Base-by-base conservation (phyloP, 2,797 vertebrate genomes). In the Thunnus albacares region DNA sequence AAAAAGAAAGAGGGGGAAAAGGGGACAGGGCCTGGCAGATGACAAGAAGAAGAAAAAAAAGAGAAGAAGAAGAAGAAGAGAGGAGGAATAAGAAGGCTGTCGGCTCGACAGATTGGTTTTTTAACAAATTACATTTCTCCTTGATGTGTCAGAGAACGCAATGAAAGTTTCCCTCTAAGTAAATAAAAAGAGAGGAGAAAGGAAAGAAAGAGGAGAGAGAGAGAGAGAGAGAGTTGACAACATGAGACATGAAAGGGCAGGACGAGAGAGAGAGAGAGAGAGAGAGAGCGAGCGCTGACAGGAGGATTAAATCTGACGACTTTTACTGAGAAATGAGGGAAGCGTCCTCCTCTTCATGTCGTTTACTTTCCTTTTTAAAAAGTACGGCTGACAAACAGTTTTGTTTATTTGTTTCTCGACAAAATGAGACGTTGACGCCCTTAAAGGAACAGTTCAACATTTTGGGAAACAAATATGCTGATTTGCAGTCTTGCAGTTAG, bases 241-340 rank as follows among this genome's bases (percentile, higher is more conserved):
- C 28, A 28, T 28, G 28, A 28, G 28, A 28, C 28, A 28, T 28
- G 28, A 28, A 28, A 28, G 28, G 28, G 28, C 28, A 28, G 14
- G 15, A 26, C 17, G 5, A 5, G 15, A 13, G n/a, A 17, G 18
- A 45, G 49, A 26, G 7, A 14, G 35, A 28, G 57, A 43, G 72
- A 24, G 35, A 65, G 63, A 13, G 12, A 62, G 1, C 26, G 38
- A 24, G 30, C 10, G 5, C 24, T n/a, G 35, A 35, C 35, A 35
- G 35, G n/a, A 56, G 70, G 43, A 76, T 76, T 62, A 59, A 59
- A 52, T n/a, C 30, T 43, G 68, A 68, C 20, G 64, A 62, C 55
- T 53, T 68, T 56, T 2, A 8, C 18, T 28, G 18, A 61, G 49
- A 49, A 28, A 60, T 5, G 26, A 49, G 2, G 24, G 5, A 15